Conservation (phyloP, 2,797 vertebrate genomes). For the Podarcis siculus region DNA sequence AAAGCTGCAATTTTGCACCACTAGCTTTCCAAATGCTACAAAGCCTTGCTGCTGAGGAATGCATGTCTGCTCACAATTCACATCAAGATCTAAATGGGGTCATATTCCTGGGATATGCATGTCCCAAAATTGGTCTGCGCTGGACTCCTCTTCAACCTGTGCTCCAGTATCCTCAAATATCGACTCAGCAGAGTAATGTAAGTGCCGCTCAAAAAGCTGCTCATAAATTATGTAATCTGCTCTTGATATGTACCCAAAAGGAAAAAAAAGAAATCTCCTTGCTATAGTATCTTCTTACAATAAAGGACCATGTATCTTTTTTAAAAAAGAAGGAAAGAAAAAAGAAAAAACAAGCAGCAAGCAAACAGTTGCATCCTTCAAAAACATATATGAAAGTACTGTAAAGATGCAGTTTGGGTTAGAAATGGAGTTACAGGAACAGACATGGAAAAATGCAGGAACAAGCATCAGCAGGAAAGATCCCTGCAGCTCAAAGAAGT, state of each 20-base stretch:
- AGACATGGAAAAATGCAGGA: not conserved
- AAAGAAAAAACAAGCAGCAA: not conserved
- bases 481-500: not conserved
- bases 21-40: constrained; percentile 9
- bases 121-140: not conserved
- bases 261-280: not conserved
- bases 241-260: constrained; percentile 11
- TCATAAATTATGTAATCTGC: constrained; percentile 21
- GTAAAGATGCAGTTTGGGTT: not conserved
- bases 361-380: not conserved
- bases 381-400: not conserved
- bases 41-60: not conserved
- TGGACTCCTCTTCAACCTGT: not conserved
- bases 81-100: constrained; percentile 33
- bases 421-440: not conserved
- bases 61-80: constrained; percentile 2
- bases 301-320: not conserved
- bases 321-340: not conserved
- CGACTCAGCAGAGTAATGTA: not conserved
- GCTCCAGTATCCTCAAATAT: not conserved
- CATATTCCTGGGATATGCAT: constrained; percentile 9
- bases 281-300: not conserved
- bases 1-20: not conserved
- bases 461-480: not conserved
- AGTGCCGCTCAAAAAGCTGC: not conserved